Evolutionary conservation across 64 coral and sea anemone genomes (phyloP), one percentile per base, ranked within the genome.

Genomic region (Porites lutea): DNA sequence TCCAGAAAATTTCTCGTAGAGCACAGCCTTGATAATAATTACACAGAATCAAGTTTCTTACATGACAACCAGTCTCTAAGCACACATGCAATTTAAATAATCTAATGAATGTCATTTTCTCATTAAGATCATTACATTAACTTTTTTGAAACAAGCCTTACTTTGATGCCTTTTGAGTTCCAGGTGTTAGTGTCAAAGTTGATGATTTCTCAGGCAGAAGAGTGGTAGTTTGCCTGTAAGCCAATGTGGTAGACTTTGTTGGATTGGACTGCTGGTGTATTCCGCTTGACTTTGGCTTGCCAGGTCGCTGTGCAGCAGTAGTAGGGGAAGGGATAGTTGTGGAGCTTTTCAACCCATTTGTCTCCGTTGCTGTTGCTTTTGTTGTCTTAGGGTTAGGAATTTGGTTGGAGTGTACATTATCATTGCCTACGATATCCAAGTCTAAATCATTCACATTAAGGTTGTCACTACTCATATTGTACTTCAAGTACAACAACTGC

Each of bases 401-500:
- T 0, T 57, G 4, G 45, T 88, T 88, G 43, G 86, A 74, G 4
- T 22, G 45, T 3, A 13, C 8, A 82, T 37, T 48, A 1, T 16
- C 13, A 21, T 67, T 11, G 19, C 16, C 48, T 52, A 69, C 20
- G 12, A 68, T 44, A 2, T 84, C 81, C 3, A 0, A 2, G 1
- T 8, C 16, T 20, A 84, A 9, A 50, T 84, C 43, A 20, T 52
- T 12, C 3, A 52, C 7, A 19, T 68, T 67, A 18, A 84, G 64
- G 49, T 82, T 78, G 45, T 94, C 88, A 44, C 64, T 77, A 59
- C 92, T 94, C 87, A 93, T 94, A 61, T 97, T 97, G 71, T 88
- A 97, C 59, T 90, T 88, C 59, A 97, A 71, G 44, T 97, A 67
- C 48, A 94, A 22, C 59, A 94, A 64, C 27, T 91, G 88, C 37